phyloP scores from a whole-genome alignment of 2,888 invertebrate genomes.

The Xylota sylvarum region DNA sequence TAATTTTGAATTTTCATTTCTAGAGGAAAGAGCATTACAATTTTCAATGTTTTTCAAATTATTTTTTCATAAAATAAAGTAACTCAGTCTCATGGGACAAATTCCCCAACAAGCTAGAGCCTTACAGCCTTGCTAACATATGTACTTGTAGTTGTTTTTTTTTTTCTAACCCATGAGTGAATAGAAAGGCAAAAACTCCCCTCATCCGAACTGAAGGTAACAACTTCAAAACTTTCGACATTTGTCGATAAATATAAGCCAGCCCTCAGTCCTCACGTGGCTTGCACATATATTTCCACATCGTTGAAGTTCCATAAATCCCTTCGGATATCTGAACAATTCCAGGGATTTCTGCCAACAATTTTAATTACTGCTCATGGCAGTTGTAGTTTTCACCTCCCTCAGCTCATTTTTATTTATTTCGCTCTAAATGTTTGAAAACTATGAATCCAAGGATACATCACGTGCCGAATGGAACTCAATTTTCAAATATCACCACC shows the following conservation, averaged over 20 bases:
- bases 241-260: not conserved
- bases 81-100: too few species aligned
- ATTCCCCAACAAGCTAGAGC: too few species aligned
- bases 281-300: constrained; percentile 1
- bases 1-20: too few species aligned
- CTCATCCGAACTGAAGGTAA: not conserved
- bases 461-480: constrained; percentile 52
- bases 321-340: constrained; percentile 14
- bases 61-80: too few species aligned
- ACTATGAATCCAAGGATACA: constrained; percentile 22
- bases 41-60: too few species aligned
- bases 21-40: too few species aligned
- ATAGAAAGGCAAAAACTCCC: not conserved
- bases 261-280: not conserved
- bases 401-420: not conserved
- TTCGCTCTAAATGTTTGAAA: constrained; percentile 4
- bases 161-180: not conserved
- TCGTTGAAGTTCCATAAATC: constrained; percentile 1
- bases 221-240: not conserved
- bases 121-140: too few species aligned
- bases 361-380: constrained; percentile 37
- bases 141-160: not conserved
- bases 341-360: constrained; percentile 9
- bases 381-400: not conserved
- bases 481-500: constrained; percentile 53